Evolutionary conservation across 2,113 vertebrate species (phyloP), one percentile per base, ranked within the genome.

Genomic region (Bos javanicus): DNA sequence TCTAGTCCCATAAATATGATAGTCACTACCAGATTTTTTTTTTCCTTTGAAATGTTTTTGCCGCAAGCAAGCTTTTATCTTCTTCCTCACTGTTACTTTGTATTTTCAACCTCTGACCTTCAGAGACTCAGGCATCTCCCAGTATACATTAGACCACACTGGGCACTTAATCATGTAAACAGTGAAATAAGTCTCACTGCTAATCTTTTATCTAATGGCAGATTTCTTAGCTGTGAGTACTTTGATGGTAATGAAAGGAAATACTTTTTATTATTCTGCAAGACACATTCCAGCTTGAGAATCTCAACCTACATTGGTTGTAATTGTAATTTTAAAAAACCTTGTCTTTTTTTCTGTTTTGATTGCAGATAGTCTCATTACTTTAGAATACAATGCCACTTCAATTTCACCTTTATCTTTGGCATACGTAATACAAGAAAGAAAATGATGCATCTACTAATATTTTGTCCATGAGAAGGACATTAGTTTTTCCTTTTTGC

Each of bases 191-290:
- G 91, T 96, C 92, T 96, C 83, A 87, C 83, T 78, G 54, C 57
- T 98, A 96, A 98, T 97, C 93, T 90, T 98, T 96, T 97, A 90
- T 97, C 92, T 96, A 98, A 91, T 78, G 81, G 86, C 87, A 98
- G 39, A 46, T 96, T 98, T 98, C 94, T 98, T 94, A 96, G 74
- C 82, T 80, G 23, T 48, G n/a, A 56, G 36, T 87, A 81, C 88
- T 98, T 98, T 98, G 97, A 95, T 97, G 98, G 85, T 95, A 95
- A 98, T 98, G 94, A 97, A 96, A 97, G 95, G 89, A 95, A 94
- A 94, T 96, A n/a, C 1, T 90, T 97, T 92, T 21, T 96, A 95
- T 98, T 97, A 87, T 95, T 96, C 74, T 43, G 85, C 23, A 30
- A 57, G 94, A 46, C 9, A 83, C 86, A 97, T 94, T 98, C 82